Evolutionary conservation across 2,888 invertebrate genomes (phyloP).

Genomic region (Punctoribates punctum): DNA sequence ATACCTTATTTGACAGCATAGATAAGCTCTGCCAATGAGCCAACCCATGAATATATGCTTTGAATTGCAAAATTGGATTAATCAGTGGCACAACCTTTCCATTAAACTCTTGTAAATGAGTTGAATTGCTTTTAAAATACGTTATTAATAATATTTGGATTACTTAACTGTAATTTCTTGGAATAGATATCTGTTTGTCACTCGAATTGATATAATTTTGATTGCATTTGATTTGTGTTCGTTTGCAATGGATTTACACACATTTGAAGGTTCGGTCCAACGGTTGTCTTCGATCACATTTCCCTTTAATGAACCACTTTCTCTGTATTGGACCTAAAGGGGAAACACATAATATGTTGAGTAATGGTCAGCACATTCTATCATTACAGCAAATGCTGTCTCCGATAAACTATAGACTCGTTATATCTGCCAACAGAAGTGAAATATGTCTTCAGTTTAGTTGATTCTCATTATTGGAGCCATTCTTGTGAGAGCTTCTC

Average conservation of each 20-base stretch:
- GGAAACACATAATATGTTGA: conserved; percentile 10
- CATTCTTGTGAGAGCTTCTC: not conserved
- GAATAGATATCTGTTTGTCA: not conserved
- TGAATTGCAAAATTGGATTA: too few relatives aligned
- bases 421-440: conserved; percentile 23
- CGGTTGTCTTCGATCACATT: not conserved
- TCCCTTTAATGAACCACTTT: conserved; percentile 14
- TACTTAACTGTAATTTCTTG: too few relatives aligned
- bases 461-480: conserved; percentile 14
- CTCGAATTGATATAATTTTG: not conserved
- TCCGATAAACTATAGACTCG: conserved; percentile 8
- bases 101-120: too few relatives aligned
- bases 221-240: conserved; percentile 18
- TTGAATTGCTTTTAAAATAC: too few relatives aligned
- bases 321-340: conserved; percentile 16
- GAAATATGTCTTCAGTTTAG: conserved; percentile 27
- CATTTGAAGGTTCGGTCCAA: not conserved
- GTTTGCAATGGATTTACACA: not conserved
- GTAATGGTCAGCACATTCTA: conserved; percentile 12
- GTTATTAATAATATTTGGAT: too few relatives aligned
- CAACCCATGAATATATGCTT: too few relatives aligned
- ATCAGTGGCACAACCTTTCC: too few relatives aligned
- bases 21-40: too few relatives aligned
- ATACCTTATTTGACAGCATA: too few relatives aligned
- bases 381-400: conserved; percentile 3